These are phyloP conservation scores for Stenotaenia linearis DNA, from an alignment of 2,888 invertebrate genomes.

Conservation along the genomic window DNA sequence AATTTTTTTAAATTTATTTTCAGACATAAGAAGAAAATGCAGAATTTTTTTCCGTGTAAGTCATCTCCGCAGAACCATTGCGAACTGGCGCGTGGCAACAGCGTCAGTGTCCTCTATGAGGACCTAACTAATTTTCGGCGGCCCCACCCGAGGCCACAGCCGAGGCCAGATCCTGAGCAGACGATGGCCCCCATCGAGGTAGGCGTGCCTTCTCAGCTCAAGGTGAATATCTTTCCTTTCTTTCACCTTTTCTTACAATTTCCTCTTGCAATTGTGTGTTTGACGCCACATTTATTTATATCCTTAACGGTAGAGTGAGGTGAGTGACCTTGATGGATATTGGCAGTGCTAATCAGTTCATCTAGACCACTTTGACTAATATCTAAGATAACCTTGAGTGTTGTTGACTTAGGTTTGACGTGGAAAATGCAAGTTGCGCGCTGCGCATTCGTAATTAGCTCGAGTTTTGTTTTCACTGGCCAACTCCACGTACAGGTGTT, in stretches of 20 bases:
- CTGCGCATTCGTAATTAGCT: neutral
- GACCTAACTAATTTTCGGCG: conserved; percentile 40
- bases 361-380: conserved; percentile 11
- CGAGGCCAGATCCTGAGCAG: conserved; percentile 35
- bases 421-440: neutral
- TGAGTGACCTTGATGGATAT: neutral
- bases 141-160: conserved; percentile 38
- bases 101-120: conserved; percentile 40
- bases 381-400: neutral
- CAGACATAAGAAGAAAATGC: conserved; percentile 40
- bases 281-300: neutral
- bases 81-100: conserved; percentile 38
- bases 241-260: neutral
- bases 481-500: neutral
- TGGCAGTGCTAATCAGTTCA: neutral
- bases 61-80: conserved; percentile 38
- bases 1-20: conserved; percentile 28
- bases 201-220: conserved; percentile 34
- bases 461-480: neutral
- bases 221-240: conserved; percentile 28
- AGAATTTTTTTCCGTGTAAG: conserved; percentile 40
- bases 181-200: conserved; percentile 40
- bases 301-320: too few relatives aligned
- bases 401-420: neutral
- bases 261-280: neutral